These are phyloP conservation scores for Myodes glareolus DNA, from an alignment of 2,113 vertebrate species.

Conservation along the genomic window DNA sequence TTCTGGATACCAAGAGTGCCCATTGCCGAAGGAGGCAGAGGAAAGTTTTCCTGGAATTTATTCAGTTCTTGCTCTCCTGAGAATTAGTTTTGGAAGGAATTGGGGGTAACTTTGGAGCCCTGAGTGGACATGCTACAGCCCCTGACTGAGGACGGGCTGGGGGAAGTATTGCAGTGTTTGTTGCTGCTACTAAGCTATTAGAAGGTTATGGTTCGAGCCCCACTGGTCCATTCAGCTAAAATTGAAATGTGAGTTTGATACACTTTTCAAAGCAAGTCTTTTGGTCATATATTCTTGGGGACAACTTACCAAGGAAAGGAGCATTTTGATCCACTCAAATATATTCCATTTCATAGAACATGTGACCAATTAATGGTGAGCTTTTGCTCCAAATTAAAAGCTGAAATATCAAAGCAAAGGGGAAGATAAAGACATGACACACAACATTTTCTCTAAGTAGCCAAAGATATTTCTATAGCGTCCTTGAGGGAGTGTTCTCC, in stretches of 20 bases:
- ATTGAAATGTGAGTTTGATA: conserved; percentile 85
- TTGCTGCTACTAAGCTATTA: background rate
- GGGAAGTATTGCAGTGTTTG: background rate
- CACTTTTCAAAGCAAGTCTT: conserved; percentile 84
- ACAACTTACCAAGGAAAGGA: conserved; percentile 85
- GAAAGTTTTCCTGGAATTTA: background rate
- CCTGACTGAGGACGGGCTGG: background rate
- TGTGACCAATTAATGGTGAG: conserved; percentile 89
- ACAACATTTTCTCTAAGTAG: background rate
- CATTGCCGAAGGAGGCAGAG: background rate
- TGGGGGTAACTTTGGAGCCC: background rate
- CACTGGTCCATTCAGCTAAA: conserved; percentile 77
- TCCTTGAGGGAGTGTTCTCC: background rate
- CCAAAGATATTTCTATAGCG: background rate
- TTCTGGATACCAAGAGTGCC: background rate
- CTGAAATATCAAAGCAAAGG: conserved; percentile 73
- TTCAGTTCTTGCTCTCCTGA: background rate
- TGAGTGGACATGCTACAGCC: no score
- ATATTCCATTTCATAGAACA: conserved; percentile 86
- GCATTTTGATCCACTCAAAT: conserved; percentile 68
- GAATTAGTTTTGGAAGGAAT: background rate
- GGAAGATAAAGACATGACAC: conserved; percentile 64
- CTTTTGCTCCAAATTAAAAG: conserved; percentile 88
- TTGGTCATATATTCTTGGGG: conserved; percentile 81
- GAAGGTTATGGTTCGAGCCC: conserved; percentile 73